phyloP scores from a whole-genome alignment of 2,888 invertebrate species.

The Apomyelois bistriatella region DNA sequence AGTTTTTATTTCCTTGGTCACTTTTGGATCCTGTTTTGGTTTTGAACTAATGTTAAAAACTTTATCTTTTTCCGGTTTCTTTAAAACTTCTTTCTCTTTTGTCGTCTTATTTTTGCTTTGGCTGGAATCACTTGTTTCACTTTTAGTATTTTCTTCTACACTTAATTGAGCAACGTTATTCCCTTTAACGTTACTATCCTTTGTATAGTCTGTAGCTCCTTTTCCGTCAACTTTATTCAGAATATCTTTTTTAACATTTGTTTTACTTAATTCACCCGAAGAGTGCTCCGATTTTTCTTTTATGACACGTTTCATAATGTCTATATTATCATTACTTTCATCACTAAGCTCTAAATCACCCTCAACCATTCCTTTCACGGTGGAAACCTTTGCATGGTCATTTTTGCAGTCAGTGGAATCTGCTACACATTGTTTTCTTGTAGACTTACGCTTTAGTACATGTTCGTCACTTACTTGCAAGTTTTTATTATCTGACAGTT shows the following conservation, averaged over 20 bases:
- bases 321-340: conserved; percentile 47
- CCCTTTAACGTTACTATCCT: conserved; percentile 11
- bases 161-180: not conserved
- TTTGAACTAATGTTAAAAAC: conserved; percentile 27
- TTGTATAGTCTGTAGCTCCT: conserved; percentile 9
- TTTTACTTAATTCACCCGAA: not conserved
- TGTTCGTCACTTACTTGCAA: not conserved
- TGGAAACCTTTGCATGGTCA: not conserved
- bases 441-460: not conserved
- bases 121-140: not conserved
- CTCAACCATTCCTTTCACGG: conserved; percentile 43
- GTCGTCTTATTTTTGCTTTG: conserved; percentile 25
- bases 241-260: conserved; percentile 13
- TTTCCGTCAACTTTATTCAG: conserved; percentile 8
- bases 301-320: conserved; percentile 17
- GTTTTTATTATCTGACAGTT: not conserved
- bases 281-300: not conserved
- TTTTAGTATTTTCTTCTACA: conserved; percentile 8
- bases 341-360: conserved; percentile 68
- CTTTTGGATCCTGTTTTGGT: conserved; percentile 28
- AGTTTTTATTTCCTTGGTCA: conserved; percentile 30
- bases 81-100: conserved; percentile 11
- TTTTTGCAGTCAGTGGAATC: not conserved
- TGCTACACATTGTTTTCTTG: not conserved
- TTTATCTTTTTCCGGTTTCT: conserved; percentile 11